phyloP scores from a whole-genome alignment of 2,797 vertebrate genomes.

The Lophius americanus region DNA sequence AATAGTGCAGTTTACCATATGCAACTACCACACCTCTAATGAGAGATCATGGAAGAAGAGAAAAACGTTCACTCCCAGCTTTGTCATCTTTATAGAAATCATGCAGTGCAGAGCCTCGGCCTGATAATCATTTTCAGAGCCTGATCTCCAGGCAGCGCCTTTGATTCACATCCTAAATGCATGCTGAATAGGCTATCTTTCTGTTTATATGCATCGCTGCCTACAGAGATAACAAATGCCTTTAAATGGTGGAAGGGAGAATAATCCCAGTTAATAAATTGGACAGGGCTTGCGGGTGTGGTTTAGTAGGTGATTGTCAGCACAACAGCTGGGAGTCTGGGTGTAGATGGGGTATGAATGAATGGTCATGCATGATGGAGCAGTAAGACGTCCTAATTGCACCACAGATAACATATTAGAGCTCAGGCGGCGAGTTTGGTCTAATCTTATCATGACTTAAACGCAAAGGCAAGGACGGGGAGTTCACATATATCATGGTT shows the following conservation, averaged over 20 bases:
- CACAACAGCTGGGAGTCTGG: conserved; percentile 61
- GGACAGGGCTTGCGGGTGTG: conserved; percentile 18
- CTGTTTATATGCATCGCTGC: conserved; percentile 36
- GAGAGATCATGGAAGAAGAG: conserved; percentile 5
- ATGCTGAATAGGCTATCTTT: conserved; percentile 38
- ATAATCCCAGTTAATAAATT: conserved; percentile 46
- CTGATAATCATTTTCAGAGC: conserved; percentile 4
- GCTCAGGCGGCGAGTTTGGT: conserved; percentile 10
- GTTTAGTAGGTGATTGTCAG: conserved; percentile 65
- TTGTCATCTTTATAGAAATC: conserved; percentile 36
- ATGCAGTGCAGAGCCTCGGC: conserved; percentile 7
- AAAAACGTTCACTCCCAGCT: conserved; percentile 8
- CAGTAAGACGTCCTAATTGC: conserved; percentile 30
- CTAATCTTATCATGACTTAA: conserved; percentile 9
- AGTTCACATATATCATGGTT: background rate
- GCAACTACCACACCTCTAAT: background rate
- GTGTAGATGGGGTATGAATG: conserved; percentile 62
- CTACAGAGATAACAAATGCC: conserved; percentile 45
- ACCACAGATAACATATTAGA: conserved; percentile 29
- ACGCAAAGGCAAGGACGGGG: conserved; percentile 9
- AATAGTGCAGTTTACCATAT: conserved; percentile 9
- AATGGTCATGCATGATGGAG: conserved; percentile 56
- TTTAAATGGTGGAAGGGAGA: conserved; percentile 32
- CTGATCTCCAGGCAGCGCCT: background rate
- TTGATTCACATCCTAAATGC: conserved; percentile 23